A percentile compares a stretch with the other conserved stretches of the same genome.
These are phyloP conservation scores for Candidula unifasciata DNA, from an alignment of 2,888 invertebrate genomes.

Conservation along the genomic window DNA sequence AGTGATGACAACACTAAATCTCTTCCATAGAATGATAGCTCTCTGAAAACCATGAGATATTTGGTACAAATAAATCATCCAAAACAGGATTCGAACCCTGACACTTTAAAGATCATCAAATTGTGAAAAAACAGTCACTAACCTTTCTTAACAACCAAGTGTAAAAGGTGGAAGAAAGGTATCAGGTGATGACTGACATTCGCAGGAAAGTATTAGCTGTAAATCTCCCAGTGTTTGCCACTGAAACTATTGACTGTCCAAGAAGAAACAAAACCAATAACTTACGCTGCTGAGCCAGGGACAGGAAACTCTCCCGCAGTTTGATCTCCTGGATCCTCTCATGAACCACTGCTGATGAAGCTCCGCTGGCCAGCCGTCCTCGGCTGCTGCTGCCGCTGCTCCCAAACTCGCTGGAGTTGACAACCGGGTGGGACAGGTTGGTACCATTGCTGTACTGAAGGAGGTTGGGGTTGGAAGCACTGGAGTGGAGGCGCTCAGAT, in stretches of 20 bases:
- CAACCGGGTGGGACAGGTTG: constrained; percentile 21
- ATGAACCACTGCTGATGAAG: constrained; percentile 40
- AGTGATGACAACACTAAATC: too few relatives aligned
- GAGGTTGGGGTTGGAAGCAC: constrained; percentile 78
- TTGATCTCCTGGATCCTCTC: constrained; percentile 76
- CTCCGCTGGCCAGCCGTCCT: constrained; percentile 60
- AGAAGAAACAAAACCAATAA: not conserved
- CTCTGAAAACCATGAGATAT: too few relatives aligned
- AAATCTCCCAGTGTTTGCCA: not conserved
- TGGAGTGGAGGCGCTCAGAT: constrained; percentile 66
- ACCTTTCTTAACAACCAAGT: too few relatives aligned
- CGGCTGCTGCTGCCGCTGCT: constrained; percentile 21
- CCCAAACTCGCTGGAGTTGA: constrained; percentile 29
- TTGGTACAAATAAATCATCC: too few relatives aligned
- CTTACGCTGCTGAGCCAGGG: constrained; percentile 84
- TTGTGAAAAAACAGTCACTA: too few relatives aligned
- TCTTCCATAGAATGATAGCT: too few relatives aligned
- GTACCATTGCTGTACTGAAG: constrained; percentile 57
- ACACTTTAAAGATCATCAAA: too few relatives aligned
- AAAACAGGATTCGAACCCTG: too few relatives aligned
- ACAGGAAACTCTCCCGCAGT: constrained; percentile 84
- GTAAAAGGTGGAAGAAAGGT: too few relatives aligned
- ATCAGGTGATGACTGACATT: too few relatives aligned
- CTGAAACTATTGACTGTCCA: not conserved
- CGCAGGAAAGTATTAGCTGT: too few relatives aligned